Evolutionary conservation across 2,888 invertebrate genomes (phyloP).

Genomic region (Invenusta paracnida): DNA sequence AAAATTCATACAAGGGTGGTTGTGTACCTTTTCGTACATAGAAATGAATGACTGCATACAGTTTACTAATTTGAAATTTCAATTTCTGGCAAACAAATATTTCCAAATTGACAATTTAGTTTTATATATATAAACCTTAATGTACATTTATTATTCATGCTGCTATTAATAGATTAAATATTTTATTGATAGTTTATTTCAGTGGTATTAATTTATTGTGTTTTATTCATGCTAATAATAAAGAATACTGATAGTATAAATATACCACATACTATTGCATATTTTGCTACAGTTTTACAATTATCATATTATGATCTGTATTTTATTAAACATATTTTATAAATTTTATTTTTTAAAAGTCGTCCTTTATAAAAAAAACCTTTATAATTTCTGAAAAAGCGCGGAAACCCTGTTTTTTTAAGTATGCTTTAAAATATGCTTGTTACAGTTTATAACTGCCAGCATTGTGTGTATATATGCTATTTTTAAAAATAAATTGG

Average conservation of each 20-base stretch:
- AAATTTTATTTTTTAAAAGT: background rate
- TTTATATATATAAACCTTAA: background rate
- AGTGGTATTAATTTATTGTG: too few species aligned
- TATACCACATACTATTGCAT: background rate
- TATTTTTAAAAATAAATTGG: too few species aligned
- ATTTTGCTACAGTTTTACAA: background rate
- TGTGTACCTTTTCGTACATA: background rate
- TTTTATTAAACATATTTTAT: background rate
- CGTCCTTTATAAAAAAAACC: background rate
- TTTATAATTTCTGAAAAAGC: background rate
- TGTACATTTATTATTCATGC: background rate
- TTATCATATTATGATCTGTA: background rate
- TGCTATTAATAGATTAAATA: background rate
- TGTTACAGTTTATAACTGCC: too few species aligned
- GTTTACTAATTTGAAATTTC: too few species aligned
- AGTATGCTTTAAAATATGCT: too few species aligned
- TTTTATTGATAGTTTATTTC: background rate
- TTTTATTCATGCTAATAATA: too few species aligned
- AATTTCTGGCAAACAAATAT: too few species aligned
- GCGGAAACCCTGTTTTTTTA: conserved; percentile 63
- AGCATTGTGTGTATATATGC: too few species aligned
- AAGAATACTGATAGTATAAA: background rate
- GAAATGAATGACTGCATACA: background rate
- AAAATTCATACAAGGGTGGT: background rate
- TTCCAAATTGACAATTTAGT: too few species aligned